Evolutionary conservation across 2,888 invertebrate genomes (phyloP).

Genomic region (Ecliptopera silaceata): DNA sequence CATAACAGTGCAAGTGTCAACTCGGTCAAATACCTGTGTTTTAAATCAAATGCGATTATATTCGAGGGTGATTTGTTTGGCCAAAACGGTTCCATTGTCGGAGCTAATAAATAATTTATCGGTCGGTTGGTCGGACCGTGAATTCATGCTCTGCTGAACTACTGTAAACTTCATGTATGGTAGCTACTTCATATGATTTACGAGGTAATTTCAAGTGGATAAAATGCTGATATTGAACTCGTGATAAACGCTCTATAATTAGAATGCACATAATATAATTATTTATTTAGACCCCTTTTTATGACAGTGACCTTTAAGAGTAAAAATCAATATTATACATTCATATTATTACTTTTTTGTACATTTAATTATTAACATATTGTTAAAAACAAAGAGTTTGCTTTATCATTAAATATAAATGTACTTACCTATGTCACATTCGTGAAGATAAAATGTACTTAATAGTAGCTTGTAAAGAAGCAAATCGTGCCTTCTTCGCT

Average conservation of each 20-base stretch:
- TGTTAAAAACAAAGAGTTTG: conserved; percentile 59
- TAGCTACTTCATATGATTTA: conserved; percentile 42
- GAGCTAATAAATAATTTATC: conserved; percentile 67
- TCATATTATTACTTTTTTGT: conserved; percentile 43
- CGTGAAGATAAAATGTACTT: conserved; percentile 57
- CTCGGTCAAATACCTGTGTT: conserved; percentile 76
- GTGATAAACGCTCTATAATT: conserved; percentile 48
- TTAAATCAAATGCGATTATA: conserved; percentile 67
- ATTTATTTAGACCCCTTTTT: conserved; percentile 28
- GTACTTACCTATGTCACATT: conserved; percentile 64
- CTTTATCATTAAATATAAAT: conserved; percentile 71
- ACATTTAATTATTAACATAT: conserved; percentile 3
- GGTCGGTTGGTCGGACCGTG: conserved; percentile 46
- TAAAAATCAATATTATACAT: conserved; percentile 44
- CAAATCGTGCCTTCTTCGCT: conserved; percentile 55
- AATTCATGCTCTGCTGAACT: conserved; percentile 57
- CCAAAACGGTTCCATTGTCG: conserved; percentile 64
- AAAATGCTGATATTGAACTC: conserved; percentile 45
- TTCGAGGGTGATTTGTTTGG: conserved; percentile 61
- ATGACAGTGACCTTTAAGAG: conserved; percentile 32
- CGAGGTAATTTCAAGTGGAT: conserved; percentile 45
- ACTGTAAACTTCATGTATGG: conserved; percentile 50
- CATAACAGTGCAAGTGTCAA: conserved; percentile 58
- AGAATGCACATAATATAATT: conserved; percentile 40
- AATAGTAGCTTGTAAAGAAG: conserved; percentile 58